Conservation (phyloP, 2,888 invertebrate genomes). For the Coremacera marginata region DNA sequence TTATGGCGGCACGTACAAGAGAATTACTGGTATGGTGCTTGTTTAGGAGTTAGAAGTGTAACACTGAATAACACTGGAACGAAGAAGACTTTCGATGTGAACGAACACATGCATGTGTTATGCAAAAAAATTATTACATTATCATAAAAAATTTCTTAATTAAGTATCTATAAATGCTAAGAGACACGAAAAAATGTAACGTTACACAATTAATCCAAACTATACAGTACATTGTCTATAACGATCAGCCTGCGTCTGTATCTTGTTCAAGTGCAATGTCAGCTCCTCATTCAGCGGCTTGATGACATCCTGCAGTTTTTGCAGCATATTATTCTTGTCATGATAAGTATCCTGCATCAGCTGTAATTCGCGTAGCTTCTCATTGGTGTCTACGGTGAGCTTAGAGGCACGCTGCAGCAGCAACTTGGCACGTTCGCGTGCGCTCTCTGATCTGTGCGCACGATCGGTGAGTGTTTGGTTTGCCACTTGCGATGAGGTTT, state of each 20-base stretch:
- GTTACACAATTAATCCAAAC: conserved; percentile 15
- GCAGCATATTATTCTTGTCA: conserved; percentile 73
- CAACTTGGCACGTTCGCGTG: conserved; percentile 82
- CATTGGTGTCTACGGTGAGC: conserved; percentile 83
- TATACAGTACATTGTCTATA: conserved; percentile 73
- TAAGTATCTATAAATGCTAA: conserved; percentile 43
- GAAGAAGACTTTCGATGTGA: background rate
- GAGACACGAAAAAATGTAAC: conserved; percentile 4
- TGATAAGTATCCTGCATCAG: conserved; percentile 74
- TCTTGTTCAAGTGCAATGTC: conserved; percentile 73
- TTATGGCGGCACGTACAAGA: conserved; percentile 20
- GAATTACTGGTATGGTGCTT: background rate
- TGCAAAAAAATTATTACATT: conserved; percentile 17
- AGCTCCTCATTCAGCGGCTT: conserved; percentile 75
- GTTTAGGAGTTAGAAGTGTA: background rate
- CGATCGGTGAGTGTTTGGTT: conserved; percentile 79
- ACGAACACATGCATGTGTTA: conserved; percentile 7
- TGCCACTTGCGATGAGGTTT: conserved; percentile 76
- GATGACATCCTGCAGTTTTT: conserved; percentile 73
- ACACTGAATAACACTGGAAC: conserved; percentile 15
- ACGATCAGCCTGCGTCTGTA: conserved; percentile 74
- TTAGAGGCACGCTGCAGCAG: conserved; percentile 85
- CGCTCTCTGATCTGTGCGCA: conserved; percentile 80
- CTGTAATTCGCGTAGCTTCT: conserved; percentile 77
- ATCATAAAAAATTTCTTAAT: conserved; percentile 29